Evolutionary conservation across 2,797 vertebrate species (phyloP), one percentile per base, ranked within the genome.

Genomic region (Podarcis lilfordi): DNA sequence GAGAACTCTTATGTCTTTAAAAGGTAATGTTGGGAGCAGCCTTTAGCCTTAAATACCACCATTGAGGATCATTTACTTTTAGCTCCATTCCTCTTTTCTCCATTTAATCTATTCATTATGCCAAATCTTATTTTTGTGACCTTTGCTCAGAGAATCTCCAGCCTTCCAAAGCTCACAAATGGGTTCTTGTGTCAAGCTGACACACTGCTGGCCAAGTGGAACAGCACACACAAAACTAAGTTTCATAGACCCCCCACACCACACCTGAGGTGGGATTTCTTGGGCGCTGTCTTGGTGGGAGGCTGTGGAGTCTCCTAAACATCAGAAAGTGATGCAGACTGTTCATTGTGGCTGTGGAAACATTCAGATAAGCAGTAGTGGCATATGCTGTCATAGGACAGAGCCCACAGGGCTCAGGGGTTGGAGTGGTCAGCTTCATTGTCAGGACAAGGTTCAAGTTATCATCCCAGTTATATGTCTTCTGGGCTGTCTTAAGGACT

Each of bases 81-180:
- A 93, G 92, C 82, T 95, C 86, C 89, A 92, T 92, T 95, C 89
- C 91, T 94, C 91, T 94, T 92, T 91, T 96, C 43, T 50, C 64
- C 78, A 69, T 85, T 76, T 86, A 75, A 76, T 82, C 59, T 93
- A 93, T 95, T 95, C 94, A 95, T 96, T 96, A 95, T 96, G 94
- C 94, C 95, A 93, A 95, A 95, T 95, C 94, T 96, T 94, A 94
- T 94, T 93, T 94, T 94, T 93, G 94, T 95, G 95, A 95, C 94
- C 95, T 96, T 95, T 96, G 94, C 91, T 94, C 95, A 95, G 94
- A 96, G 95, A 94, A 95, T 93, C 84, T 87, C 89, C 90, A 82
- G 89, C 85, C 84, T 94, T 94, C 95, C 93, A 94, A 94, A 94
- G 93, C 94, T 94, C 93, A 95, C 95, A 95, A 94, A 96, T 94